These are phyloP conservation scores for Platyrinchus mystaceus DNA, from an alignment of 2,797 vertebrate genomes.

Conservation along the genomic window DNA sequence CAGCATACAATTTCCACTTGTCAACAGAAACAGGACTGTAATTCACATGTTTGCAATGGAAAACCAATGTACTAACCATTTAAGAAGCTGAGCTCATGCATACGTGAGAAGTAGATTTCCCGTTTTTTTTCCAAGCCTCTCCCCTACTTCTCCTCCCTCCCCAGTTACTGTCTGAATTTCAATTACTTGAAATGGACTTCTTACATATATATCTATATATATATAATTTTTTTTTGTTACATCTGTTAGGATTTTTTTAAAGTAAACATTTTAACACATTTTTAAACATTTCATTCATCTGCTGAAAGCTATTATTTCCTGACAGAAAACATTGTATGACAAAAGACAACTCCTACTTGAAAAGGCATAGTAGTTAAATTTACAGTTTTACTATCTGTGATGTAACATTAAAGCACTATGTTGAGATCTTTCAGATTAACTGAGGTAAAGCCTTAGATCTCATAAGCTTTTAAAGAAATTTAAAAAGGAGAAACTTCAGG, in stretches of 20 bases:
- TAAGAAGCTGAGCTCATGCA: neutral
- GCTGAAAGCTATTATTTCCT: neutral
- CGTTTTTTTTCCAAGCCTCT: neutral
- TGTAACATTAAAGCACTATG: neutral
- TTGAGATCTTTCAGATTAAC: neutral
- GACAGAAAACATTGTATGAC: neutral
- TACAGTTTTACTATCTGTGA: neutral
- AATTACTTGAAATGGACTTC: neutral
- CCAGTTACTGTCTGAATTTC: neutral
- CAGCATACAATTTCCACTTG: neutral
- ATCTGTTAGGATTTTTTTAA: neutral
- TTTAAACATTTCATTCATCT: neutral
- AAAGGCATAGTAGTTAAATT: neutral
- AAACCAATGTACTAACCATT: neutral
- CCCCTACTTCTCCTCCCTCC: neutral
- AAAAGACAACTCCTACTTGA: neutral
- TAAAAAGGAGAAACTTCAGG: neutral
- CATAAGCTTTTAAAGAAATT: neutral
- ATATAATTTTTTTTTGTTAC: neutral
- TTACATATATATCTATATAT: neutral
- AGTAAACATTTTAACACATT: neutral
- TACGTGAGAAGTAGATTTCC: neutral
- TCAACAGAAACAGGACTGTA: neutral
- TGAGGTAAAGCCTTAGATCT: neutral
- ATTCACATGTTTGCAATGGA: neutral